A percentile compares a stretch with the other conserved stretches of the same genome.
These are phyloP conservation scores for Lanius ludovicianus DNA, from an alignment of 2,113 vertebrate genomes.

Conservation along the genomic window DNA sequence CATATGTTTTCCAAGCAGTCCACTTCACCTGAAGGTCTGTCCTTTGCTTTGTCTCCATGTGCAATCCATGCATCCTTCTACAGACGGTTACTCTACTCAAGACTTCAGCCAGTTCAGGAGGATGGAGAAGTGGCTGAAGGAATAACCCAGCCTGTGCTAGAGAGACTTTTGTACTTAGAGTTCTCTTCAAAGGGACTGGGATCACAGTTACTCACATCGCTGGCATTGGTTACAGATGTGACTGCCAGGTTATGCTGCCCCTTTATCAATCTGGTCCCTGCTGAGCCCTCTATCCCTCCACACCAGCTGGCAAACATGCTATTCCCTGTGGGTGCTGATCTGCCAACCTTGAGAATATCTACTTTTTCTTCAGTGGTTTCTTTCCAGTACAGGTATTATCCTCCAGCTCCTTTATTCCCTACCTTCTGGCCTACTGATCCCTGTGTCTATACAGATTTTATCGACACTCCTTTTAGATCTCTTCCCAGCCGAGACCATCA, in stretches of 20 bases:
- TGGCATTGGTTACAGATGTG: background rate
- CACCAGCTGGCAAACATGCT: background rate
- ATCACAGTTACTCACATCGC: background rate
- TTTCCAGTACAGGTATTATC: background rate
- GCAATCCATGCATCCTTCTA: background rate
- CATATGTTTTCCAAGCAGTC: background rate
- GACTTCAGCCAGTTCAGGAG: background rate
- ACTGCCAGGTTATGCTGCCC: background rate
- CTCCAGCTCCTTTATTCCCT: background rate
- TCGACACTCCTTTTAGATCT: background rate
- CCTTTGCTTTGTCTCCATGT: background rate
- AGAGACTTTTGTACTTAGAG: background rate
- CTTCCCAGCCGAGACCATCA: background rate
- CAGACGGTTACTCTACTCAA: background rate
- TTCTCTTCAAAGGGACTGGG: fast-evolving
- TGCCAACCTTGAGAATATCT: background rate
- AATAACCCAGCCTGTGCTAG: background rate
- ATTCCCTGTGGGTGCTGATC: background rate
- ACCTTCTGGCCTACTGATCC: background rate
- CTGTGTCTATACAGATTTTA: background rate
- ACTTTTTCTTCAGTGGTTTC: background rate
- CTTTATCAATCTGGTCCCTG: background rate
- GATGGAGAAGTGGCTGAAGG: background rate
- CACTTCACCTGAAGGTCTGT: background rate
- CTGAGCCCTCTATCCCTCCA: background rate